Conservation (phyloP, 2,888 invertebrate genomes). For the Nesidiocoris tenuis region DNA sequence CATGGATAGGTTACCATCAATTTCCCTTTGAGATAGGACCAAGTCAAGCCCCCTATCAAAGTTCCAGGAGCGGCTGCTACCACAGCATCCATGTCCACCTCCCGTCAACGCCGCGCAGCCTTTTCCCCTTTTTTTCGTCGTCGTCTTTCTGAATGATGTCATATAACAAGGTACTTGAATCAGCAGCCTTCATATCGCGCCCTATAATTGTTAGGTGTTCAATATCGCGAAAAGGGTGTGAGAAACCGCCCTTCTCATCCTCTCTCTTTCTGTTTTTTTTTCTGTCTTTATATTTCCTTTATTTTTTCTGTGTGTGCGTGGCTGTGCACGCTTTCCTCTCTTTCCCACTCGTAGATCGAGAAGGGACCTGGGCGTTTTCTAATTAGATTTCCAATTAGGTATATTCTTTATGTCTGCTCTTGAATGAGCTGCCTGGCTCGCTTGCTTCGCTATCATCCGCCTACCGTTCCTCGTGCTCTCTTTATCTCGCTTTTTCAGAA, state of each 20-base stretch:
- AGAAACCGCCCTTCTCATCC: slow-evolving; percentile 1
- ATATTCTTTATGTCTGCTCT: slow-evolving; percentile 38
- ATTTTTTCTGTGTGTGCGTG: not conserved
- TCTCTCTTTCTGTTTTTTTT: not conserved
- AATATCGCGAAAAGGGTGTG: slow-evolving; percentile 41
- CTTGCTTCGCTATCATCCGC: slow-evolving; percentile 8
- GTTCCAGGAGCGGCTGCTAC: not conserved
- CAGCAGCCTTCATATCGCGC: slow-evolving; percentile 41
- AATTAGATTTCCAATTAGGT: slow-evolving; percentile 45
- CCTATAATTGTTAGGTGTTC: slow-evolving; percentile 43
- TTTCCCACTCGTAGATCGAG: not conserved
- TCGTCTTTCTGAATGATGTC: slow-evolving; percentile 30
- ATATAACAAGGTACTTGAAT: slow-evolving; percentile 43
- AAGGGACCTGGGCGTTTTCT: slow-evolving; percentile 39
- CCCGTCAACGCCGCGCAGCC: not conserved
- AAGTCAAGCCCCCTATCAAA: not conserved
- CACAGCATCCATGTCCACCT: not conserved
- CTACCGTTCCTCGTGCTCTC: not conserved
- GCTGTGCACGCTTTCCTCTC: not conserved
- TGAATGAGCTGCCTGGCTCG: slow-evolving; percentile 29
- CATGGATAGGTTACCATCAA: slow-evolving; percentile 42
- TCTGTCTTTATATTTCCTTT: not conserved
- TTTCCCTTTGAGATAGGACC: slow-evolving; percentile 27
- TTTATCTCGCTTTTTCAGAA: slow-evolving; percentile 24
- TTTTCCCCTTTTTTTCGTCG: slow-evolving; percentile 1